Percentiles rank a stretch among this genome's conserved stretches.
These are phyloP conservation scores for Pachyseris speciosa DNA, from an alignment of 64 coral and sea anemone species.

Conservation along the genomic window DNA sequence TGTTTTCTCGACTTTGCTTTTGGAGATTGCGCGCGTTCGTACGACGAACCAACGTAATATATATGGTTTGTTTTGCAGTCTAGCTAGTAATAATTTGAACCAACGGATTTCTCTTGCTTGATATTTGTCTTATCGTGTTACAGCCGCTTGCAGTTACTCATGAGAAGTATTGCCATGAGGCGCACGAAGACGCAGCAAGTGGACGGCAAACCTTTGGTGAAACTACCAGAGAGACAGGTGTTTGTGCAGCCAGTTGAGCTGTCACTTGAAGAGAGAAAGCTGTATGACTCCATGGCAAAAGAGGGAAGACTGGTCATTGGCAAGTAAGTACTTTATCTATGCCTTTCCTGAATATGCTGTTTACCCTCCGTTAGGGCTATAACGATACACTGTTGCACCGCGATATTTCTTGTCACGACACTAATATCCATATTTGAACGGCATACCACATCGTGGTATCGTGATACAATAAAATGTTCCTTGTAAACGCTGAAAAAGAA, in stretches of 20 bases:
- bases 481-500: too few species aligned
- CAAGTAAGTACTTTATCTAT: slow-evolving; percentile 61
- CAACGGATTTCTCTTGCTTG: not conserved
- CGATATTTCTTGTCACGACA: too few species aligned
- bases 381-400: too few species aligned
- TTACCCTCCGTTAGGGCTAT: too few species aligned
- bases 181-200: slow-evolving; percentile 85
- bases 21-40: too few species aligned
- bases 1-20: too few species aligned
- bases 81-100: too few species aligned
- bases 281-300: slow-evolving; percentile 83
- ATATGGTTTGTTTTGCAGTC: too few species aligned
- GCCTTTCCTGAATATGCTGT: not conserved
- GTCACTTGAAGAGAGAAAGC: slow-evolving; percentile 79
- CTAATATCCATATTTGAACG: too few species aligned
- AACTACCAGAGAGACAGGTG: slow-evolving; percentile 72
- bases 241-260: slow-evolving; percentile 79
- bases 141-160: slow-evolving; percentile 71
- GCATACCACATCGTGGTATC: too few species aligned
- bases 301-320: slow-evolving; percentile 81
- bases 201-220: slow-evolving; percentile 68
- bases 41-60: too few species aligned
- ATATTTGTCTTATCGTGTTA: not conserved
- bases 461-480: too few species aligned
- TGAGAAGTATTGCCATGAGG: slow-evolving; percentile 81